A percentile compares a stretch with the other conserved stretches of the same genome.
Evolutionary conservation across 2,113 vertebrate species (phyloP).

Genomic region (Colistium nudipinnis): DNA sequence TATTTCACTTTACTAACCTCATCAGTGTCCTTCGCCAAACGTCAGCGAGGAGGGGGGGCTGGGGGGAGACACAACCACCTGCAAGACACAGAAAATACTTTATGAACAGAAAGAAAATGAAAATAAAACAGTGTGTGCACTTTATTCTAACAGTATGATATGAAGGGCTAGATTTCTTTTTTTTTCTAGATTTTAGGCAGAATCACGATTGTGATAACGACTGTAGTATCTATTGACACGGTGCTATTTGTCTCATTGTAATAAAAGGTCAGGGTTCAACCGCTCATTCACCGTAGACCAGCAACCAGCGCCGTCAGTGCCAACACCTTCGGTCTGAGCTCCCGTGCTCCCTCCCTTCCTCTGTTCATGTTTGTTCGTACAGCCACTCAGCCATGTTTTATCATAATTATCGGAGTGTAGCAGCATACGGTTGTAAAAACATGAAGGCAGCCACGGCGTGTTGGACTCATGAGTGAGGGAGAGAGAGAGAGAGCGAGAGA

Average conservation of each 20-base stretch:
- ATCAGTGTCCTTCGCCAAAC: conserved; percentile 52
- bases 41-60: conserved; percentile 9
- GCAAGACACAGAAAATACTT: not conserved
- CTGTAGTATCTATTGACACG: not conserved
- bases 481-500: too few relatives aligned
- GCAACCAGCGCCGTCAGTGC: not conserved
- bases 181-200: too few relatives aligned
- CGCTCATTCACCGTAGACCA: conserved; percentile 9
- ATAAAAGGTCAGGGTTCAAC: conserved; percentile 4
- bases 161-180: too few relatives aligned
- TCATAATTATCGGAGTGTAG: conserved; percentile 41
- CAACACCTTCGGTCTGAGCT: conserved; percentile 25
- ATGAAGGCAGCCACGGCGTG: conserved; percentile 50
- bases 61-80: not conserved
- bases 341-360: conserved; percentile 49
- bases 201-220: too few relatives aligned
- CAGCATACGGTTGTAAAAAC: conserved; percentile 49
- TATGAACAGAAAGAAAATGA: not conserved
- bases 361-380: conserved; percentile 45
- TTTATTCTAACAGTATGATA: conserved; percentile 1
- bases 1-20: conserved; percentile 61
- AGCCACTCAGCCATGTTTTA: conserved; percentile 44
- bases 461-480: too few relatives aligned
- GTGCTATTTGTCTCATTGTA: not conserved
- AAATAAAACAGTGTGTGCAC: not conserved